These are phyloP conservation scores for Psammodynastes pulverulentus DNA, from an alignment of 2,113 vertebrate genomes.

Conservation along the genomic window DNA sequence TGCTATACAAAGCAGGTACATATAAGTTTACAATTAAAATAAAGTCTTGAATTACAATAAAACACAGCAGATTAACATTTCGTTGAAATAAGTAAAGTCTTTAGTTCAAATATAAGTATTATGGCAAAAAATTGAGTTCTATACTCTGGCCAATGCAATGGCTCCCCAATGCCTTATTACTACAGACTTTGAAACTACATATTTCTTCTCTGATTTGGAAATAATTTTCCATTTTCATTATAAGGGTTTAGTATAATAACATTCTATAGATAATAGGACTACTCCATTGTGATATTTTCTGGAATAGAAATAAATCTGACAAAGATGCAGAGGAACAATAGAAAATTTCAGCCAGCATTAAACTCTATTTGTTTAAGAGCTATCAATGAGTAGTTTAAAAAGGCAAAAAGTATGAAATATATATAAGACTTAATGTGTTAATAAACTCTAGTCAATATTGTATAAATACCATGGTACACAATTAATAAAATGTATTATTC, in stretches of 20 bases:
- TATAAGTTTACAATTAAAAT: neutral
- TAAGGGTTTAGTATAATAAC: neutral
- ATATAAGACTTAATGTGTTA: slow-evolving; percentile 28
- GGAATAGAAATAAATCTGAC: slow-evolving; percentile 53
- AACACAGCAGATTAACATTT: neutral
- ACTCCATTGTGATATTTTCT: slow-evolving; percentile 20
- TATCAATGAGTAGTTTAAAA: no score
- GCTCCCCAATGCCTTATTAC: neutral
- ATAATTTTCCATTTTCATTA: neutral
- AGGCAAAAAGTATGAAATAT: slow-evolving; percentile 39
- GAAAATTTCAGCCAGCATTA: slow-evolving; percentile 39
- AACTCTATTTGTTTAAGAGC: no score
- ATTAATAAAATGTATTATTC: no score
- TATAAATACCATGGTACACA: no score
- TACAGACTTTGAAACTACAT: neutral
- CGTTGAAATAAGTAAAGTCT: neutral
- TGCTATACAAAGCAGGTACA: neutral
- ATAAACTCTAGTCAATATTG: no score
- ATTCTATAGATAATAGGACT: slow-evolving; percentile 7
- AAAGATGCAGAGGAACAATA: slow-evolving; percentile 48
- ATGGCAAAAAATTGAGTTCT: neutral
- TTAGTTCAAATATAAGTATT: neutral
- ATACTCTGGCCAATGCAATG: neutral
- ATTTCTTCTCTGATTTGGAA: neutral
- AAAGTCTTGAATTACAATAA: accelerated